A percentile compares a stretch with the other conserved stretches of the same genome.
Evolutionary conservation across 1,140 invertebrate genomes (phyloP).

Genomic region (Tachypleus tridentatus): DNA sequence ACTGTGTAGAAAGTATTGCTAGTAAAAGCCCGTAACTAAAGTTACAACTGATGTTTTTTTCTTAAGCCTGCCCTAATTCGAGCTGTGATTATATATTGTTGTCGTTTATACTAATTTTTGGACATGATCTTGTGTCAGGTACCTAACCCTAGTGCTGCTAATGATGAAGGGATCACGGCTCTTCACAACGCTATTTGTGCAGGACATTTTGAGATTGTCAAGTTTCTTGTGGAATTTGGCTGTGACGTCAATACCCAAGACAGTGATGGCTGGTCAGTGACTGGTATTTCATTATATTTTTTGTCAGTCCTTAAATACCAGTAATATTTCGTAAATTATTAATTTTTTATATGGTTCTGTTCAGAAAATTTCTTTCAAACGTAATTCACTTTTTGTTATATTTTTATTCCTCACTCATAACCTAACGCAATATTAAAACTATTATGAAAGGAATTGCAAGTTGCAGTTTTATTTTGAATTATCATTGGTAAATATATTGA

Average conservation of each 20-base stretch:
- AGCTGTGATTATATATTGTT: no score
- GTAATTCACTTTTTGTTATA: no score
- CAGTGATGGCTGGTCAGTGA: constrained; percentile 79
- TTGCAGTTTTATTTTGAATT: neutral
- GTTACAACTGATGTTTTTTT: no score
- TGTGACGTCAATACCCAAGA: constrained; percentile 99
- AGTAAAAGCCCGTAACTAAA: no score
- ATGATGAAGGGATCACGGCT: constrained; percentile 94
- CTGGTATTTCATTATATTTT: neutral
- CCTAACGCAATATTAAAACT: no score
- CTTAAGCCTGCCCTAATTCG: no score
- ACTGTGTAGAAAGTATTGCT: no score
- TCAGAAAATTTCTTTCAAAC: no score
- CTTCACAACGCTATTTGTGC: constrained; percentile 99
- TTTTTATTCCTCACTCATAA: no score
- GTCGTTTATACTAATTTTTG: no score
- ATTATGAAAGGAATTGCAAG: no score
- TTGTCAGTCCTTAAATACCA: neutral
- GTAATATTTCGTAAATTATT: neutral
- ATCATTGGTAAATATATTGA: neutral
- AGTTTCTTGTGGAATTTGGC: constrained; percentile 92
- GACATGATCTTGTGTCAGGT: constrained; percentile 30
- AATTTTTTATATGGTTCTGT: no score
- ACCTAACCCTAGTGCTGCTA: constrained; percentile 77
- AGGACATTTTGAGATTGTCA: constrained; percentile 95